Conservation (phyloP, 2,113 vertebrate genomes). For the Lathamus discolor region DNA sequence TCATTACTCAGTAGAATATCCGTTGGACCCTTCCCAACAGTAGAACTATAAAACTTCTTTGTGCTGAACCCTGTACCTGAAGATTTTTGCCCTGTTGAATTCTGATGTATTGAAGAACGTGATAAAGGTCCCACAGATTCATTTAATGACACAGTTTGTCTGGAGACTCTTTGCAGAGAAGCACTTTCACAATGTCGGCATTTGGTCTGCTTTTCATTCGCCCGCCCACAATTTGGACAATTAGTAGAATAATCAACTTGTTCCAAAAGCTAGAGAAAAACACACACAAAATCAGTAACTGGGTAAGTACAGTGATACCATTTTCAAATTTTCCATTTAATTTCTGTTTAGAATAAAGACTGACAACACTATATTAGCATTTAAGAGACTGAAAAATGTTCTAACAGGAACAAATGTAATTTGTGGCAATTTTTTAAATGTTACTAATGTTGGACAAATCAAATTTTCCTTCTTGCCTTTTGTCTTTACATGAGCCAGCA, state of each 20-base stretch:
- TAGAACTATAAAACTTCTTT: slow-evolving; percentile 84
- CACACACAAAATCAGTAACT: background rate
- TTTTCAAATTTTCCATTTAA: background rate
- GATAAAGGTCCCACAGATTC: slow-evolving; percentile 75
- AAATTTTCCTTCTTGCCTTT: background rate
- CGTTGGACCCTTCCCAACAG: slow-evolving; percentile 68
- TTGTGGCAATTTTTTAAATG: background rate
- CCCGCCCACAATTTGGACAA: slow-evolving; percentile 81
- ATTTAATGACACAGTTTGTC: slow-evolving; percentile 65
- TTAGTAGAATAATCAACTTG: slow-evolving; percentile 73
- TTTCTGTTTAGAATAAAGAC: background rate
- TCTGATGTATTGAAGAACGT: slow-evolving; percentile 84
- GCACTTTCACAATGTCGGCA: slow-evolving; percentile 81
- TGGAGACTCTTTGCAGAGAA: slow-evolving; percentile 72
- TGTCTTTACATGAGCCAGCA: background rate
- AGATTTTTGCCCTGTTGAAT: slow-evolving; percentile 77
- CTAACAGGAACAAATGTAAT: background rate
- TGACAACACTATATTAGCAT: background rate
- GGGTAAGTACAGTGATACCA: background rate
- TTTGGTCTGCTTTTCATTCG: slow-evolving; percentile 79
- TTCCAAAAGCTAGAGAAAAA: slow-evolving; percentile 71
- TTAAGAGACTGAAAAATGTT: background rate
- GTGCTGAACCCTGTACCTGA: slow-evolving; percentile 72
- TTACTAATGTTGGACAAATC: fast-evolving
- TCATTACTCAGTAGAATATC: slow-evolving; percentile 77